These are phyloP conservation scores for Xylophagus ater DNA, from an alignment of 2,888 invertebrate species.

Conservation along the genomic window DNA sequence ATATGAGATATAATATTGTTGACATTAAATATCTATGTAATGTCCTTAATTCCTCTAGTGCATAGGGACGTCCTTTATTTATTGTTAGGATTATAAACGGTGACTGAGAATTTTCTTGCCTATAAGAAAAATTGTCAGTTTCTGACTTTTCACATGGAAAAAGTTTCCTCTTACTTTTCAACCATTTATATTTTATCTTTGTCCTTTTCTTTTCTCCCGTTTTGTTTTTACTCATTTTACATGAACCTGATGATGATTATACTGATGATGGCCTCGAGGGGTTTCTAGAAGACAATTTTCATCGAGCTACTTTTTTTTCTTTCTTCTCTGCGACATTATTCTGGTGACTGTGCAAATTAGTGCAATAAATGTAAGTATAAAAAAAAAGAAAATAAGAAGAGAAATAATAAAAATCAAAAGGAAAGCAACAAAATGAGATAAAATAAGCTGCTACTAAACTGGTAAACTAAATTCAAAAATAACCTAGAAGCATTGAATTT, in stretches of 20 bases:
- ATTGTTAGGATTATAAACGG: slow-evolving; percentile 15
- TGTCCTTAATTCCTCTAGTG: slow-evolving; percentile 14
- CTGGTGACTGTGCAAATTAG: slow-evolving; percentile 16
- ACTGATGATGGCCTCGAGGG: slow-evolving; percentile 4
- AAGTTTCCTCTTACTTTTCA: background rate
- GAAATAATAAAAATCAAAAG: too few species aligned
- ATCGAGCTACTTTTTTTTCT: slow-evolving; percentile 7
- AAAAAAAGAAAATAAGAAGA: too few species aligned
- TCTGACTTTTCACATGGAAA: background rate
- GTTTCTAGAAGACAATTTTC: slow-evolving; percentile 9
- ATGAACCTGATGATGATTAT: too few species aligned
- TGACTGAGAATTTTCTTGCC: slow-evolving; percentile 9
- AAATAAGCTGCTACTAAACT: too few species aligned
- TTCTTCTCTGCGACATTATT: slow-evolving; percentile 8
- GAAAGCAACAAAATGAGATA: too few species aligned
- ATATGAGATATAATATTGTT: slow-evolving; percentile 18
- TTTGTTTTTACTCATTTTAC: too few species aligned
- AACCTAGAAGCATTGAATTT: too few species aligned
- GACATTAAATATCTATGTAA: slow-evolving; percentile 17
- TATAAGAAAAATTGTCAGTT: background rate
- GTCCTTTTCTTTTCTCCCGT: too few species aligned
- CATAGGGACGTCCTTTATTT: slow-evolving; percentile 12
- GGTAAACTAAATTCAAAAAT: too few species aligned
- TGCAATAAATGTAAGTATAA: slow-evolving; percentile 12
- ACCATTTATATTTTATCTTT: too few species aligned